Percentiles rank a stretch among this genome's conserved stretches.
Conservation (phyloP, 2,797 vertebrate genomes). For the Scarus forsteni region DNA sequence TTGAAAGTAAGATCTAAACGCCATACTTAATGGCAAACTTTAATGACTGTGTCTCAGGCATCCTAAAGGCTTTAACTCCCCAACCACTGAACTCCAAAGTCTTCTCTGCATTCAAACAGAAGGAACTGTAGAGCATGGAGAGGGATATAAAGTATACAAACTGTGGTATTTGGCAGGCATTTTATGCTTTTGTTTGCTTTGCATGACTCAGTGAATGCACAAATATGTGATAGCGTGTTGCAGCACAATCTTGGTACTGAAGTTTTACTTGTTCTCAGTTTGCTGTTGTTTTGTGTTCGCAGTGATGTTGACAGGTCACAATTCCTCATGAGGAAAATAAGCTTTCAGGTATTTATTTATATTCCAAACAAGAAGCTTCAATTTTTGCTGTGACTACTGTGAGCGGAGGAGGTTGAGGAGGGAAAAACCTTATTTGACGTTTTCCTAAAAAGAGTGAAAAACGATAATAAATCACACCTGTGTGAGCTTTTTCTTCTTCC, state of each 20-base stretch:
- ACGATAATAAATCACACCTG: constrained; percentile 75
- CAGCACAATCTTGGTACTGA: constrained; percentile 18
- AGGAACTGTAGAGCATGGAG: constrained; percentile 4
- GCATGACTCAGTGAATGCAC: constrained; percentile 17
- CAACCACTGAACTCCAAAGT: too few species aligned
- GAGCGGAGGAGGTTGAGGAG: background rate
- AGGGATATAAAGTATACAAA: constrained; percentile 15
- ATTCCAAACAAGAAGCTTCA: constrained; percentile 11
- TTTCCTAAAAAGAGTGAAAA: constrained; percentile 48
- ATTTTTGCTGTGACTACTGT: constrained; percentile 13
- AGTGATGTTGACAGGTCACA: constrained; percentile 21
- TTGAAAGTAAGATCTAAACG: too few species aligned
- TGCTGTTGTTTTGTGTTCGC: constrained; percentile 26
- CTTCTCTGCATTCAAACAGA: constrained; percentile 15
- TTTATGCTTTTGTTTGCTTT: constrained; percentile 39
- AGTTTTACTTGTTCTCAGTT: constrained; percentile 36
- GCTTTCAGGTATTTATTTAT: constrained; percentile 14
- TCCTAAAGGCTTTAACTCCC: too few species aligned
- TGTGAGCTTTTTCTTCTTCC: constrained; percentile 39
- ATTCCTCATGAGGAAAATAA: constrained; percentile 17
- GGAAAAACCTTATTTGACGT: constrained; percentile 56
- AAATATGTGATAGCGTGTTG: constrained; percentile 31
- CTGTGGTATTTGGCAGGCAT: constrained; percentile 20
- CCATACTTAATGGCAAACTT: too few species aligned
- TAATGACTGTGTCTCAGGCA: too few species aligned